phyloP scores from a whole-genome alignment of 1,140 invertebrate genomes.

The Ladona fulva region DNA sequence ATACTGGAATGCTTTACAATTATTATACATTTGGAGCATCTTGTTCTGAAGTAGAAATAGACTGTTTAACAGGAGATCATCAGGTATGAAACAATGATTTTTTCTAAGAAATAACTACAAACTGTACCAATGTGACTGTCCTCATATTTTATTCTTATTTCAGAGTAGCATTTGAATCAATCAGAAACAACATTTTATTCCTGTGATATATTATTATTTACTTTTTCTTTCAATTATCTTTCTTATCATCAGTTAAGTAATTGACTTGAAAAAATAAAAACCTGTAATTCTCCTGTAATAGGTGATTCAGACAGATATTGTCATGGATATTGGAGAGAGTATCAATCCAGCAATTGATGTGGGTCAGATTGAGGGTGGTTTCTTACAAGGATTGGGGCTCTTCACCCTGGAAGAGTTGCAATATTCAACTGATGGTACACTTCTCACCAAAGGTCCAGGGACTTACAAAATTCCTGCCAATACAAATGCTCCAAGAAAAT shows the following conservation, averaged over 20 bases:
- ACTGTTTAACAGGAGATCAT: conserved; percentile 49
- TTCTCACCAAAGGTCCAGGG: conserved; percentile 50
- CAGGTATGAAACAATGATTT: conserved; percentile 27
- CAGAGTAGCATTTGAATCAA: neutral
- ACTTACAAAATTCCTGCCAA: conserved; percentile 55
- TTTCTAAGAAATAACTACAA: neutral
- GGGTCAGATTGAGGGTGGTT: conserved; percentile 61
- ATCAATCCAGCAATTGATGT: conserved; percentile 61
- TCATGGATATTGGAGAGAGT: conserved; percentile 59
- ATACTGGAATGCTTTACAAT: conserved; percentile 38
- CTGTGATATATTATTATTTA: neutral
- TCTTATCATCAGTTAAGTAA: neutral
- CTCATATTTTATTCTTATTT: neutral
- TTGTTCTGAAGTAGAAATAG: conserved; percentile 46
- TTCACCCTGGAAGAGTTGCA: conserved; percentile 53
- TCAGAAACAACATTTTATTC: neutral
- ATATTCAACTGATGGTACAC: conserved; percentile 45
- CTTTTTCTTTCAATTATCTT: neutral
- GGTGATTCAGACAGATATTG: conserved; percentile 54
- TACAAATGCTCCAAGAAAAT: conserved; percentile 45
- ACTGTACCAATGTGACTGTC: neutral
- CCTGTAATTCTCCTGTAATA: conserved; percentile 25
- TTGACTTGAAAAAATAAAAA: neutral
- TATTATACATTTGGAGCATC: conserved; percentile 47
- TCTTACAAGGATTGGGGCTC: conserved; percentile 56